Percentiles rank a stretch among this genome's conserved stretches.
These are phyloP conservation scores for Coilia nasus DNA, from an alignment of 2,797 vertebrate genomes.

Conservation along the genomic window DNA sequence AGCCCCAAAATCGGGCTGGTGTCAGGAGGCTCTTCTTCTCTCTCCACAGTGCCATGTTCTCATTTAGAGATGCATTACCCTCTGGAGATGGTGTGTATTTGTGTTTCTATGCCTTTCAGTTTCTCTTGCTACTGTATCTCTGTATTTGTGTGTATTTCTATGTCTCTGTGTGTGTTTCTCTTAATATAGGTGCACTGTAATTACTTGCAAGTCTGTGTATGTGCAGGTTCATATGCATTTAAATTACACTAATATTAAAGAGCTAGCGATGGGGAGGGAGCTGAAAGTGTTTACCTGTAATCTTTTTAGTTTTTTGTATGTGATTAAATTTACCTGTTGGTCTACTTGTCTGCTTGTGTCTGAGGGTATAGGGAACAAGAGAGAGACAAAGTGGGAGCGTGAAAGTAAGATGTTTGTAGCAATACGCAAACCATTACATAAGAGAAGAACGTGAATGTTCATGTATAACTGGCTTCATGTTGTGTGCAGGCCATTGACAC, in stretches of 20 bases:
- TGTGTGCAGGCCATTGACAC: too few relatives aligned
- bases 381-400: background rate
- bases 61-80: constrained; percentile 19
- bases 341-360: background rate
- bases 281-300: background rate
- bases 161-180: background rate
- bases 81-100: background rate
- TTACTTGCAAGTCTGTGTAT: background rate
- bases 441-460: background rate
- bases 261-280: background rate
- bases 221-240: background rate
- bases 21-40: background rate
- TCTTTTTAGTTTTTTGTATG: background rate
- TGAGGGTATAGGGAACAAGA: background rate
- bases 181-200: background rate
- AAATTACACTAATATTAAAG: background rate
- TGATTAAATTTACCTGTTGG: background rate
- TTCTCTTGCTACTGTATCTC: background rate
- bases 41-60: background rate
- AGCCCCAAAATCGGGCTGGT: constrained; percentile 4
- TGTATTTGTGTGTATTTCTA: too few relatives aligned
- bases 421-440: background rate
- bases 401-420: too few relatives aligned
- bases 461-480: background rate
- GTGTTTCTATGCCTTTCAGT: background rate